Conservation (phyloP, 2,113 vertebrate genomes). For the Petroica traversi region DNA sequence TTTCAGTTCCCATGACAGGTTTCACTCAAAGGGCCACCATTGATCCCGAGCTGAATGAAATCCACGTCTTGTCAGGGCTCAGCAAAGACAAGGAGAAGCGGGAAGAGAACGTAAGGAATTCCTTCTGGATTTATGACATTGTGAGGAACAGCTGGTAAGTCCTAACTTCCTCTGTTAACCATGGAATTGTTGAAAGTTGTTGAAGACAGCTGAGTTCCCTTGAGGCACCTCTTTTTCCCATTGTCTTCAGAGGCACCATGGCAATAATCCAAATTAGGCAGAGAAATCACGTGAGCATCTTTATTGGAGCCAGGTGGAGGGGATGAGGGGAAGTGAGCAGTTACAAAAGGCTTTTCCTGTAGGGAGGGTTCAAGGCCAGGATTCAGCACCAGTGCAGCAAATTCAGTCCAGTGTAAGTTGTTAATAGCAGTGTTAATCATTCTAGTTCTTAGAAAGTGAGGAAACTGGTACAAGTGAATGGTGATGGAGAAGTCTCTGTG, state of each 20-base stretch:
- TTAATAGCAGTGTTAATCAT: background rate
- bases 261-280: background rate
- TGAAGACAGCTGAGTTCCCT: background rate
- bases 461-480: background rate
- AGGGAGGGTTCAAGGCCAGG: background rate
- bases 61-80: conserved; percentile 96
- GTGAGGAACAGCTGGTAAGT: conserved; percentile 95
- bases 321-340: background rate
- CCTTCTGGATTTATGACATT: conserved; percentile 99
- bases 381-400: background rate
- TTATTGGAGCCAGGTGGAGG: background rate
- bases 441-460: background rate
- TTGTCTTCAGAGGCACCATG: background rate
- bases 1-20: conserved; percentile 95
- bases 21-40: conserved; percentile 98
- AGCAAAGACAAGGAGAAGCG: conserved; percentile 99
- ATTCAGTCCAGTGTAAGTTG: background rate
- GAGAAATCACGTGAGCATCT: background rate
- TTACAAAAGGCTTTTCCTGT: background rate
- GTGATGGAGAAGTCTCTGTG: fast-evolving
- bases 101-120: conserved; percentile 98
- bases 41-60: conserved; percentile 97
- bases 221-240: background rate
- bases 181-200: background rate
- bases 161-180: background rate